These are phyloP conservation scores for Alauda arvensis DNA, from an alignment of 2,797 vertebrate species.

Conservation along the genomic window DNA sequence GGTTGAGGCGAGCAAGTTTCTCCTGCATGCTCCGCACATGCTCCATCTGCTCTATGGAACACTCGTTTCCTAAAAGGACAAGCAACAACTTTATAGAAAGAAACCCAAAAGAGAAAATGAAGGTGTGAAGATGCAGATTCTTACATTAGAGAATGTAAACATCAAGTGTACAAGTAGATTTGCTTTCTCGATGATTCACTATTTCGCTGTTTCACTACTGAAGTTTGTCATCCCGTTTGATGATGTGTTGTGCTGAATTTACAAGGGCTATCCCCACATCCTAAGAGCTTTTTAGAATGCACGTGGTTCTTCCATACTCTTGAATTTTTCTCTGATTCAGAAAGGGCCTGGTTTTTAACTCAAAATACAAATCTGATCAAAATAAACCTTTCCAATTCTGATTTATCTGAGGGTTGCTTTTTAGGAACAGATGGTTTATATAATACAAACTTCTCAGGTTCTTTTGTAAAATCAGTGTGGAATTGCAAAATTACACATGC, in stretches of 20 bases:
- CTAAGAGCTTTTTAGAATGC: background rate
- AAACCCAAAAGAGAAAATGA: background rate
- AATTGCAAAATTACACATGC: background rate
- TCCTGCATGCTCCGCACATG: slow-evolving; percentile 97
- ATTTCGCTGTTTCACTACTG: background rate
- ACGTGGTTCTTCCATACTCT: rapidly evolving
- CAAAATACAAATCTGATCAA: background rate
- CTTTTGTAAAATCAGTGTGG: background rate
- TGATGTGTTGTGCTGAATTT: background rate
- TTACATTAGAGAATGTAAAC: background rate
- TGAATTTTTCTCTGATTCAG: background rate
- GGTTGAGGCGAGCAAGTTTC: slow-evolving; percentile 91
- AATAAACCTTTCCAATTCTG: background rate
- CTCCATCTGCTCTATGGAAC: slow-evolving; percentile 97
- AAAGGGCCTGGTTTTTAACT: background rate
- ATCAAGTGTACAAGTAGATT: background rate
- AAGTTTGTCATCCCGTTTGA: background rate
- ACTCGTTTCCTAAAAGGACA: slow-evolving; percentile 85
- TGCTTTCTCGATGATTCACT: background rate
- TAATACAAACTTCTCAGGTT: background rate
- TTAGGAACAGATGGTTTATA: background rate
- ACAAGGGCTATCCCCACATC: background rate
- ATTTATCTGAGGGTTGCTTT: background rate
- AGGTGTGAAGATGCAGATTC: background rate
- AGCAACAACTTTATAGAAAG: background rate